These are phyloP conservation scores for Cyanoramphus novaezelandiae DNA, from an alignment of 2,113 vertebrate species.

Conservation along the genomic window DNA sequence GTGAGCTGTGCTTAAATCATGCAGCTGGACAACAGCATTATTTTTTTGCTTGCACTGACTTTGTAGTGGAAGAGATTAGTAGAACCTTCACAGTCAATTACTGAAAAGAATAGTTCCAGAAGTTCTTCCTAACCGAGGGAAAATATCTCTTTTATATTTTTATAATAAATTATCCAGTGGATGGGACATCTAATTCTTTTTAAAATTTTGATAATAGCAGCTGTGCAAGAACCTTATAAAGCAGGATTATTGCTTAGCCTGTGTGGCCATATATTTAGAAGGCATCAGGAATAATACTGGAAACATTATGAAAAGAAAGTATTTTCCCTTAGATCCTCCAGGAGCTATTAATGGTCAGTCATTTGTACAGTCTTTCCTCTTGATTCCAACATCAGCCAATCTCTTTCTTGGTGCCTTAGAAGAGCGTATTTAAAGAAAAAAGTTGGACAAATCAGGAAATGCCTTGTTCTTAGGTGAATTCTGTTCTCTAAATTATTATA, in stretches of 20 bases:
- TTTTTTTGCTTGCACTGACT: neutral
- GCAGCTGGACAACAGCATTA: neutral
- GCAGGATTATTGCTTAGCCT: neutral
- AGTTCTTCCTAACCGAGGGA: neutral
- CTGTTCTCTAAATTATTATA: neutral
- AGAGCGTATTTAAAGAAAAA: neutral
- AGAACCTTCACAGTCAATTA: neutral
- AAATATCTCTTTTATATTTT: neutral
- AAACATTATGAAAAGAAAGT: neutral
- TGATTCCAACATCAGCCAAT: neutral
- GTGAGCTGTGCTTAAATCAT: neutral
- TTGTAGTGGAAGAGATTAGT: neutral
- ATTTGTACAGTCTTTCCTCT: neutral
- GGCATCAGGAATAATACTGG: neutral
- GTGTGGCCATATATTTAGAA: neutral
- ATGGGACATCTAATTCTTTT: neutral
- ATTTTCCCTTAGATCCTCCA: neutral
- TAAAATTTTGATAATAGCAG: neutral
- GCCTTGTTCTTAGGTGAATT: neutral
- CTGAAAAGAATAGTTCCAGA: neutral
- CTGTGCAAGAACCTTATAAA: neutral
- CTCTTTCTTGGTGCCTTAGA: neutral
- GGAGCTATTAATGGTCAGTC: neutral
- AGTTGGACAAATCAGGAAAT: neutral
- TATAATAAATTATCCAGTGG: neutral